Conservation (phyloP, 2,797 vertebrate genomes). For the Lepilemur septentrionalis region DNA sequence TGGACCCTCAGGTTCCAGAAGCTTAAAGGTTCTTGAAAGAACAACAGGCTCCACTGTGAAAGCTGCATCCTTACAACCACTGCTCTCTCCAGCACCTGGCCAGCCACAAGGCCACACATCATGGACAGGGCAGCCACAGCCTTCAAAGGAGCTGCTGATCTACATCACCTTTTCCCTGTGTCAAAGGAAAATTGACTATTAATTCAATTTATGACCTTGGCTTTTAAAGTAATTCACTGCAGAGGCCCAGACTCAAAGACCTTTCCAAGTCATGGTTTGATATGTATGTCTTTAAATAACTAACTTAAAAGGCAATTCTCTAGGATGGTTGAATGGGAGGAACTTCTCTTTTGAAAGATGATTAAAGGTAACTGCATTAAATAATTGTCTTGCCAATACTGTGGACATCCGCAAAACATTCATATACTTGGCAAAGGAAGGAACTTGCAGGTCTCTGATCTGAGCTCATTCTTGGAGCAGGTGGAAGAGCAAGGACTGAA, state of each 20-base stretch:
- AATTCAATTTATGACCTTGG: background rate
- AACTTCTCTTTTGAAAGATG: background rate
- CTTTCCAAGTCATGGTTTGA: background rate
- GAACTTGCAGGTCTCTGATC: background rate
- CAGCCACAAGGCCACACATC: background rate
- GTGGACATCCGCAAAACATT: background rate
- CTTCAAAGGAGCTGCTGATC: background rate
- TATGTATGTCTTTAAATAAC: background rate
- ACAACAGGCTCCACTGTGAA: background rate
- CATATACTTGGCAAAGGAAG: background rate
- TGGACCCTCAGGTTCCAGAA: background rate
- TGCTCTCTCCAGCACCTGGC: background rate
- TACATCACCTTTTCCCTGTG: background rate
- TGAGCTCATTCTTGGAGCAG: background rate
- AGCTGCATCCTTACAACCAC: background rate
- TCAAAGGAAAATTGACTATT: background rate
- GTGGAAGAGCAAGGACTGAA: background rate
- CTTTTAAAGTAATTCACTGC: slow-evolving; percentile 40
- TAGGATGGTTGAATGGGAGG: background rate
- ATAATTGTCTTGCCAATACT: background rate
- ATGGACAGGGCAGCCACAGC: background rate
- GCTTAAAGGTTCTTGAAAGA: background rate
- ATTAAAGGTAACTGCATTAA: background rate
- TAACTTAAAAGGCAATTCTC: slow-evolving; percentile 17
- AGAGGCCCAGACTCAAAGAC: slow-evolving; percentile 15